Conservation (phyloP, 2,113 vertebrate genomes). For the Perca flavescens region DNA sequence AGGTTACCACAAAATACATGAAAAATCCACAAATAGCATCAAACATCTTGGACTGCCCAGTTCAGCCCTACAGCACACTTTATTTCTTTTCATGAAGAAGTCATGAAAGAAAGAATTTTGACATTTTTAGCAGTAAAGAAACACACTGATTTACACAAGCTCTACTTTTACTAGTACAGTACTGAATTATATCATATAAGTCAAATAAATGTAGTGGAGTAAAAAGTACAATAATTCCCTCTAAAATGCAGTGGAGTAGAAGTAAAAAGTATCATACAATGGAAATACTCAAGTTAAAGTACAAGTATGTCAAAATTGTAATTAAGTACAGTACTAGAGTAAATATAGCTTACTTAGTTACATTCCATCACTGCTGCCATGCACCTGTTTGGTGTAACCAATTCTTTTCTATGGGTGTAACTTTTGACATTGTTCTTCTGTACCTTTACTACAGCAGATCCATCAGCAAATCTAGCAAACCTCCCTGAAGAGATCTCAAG, state of each 20-base stretch:
- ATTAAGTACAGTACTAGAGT: too few relatives aligned
- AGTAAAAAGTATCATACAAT: too few relatives aligned
- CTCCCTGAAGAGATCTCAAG: slow-evolving; percentile 93
- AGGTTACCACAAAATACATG: background rate
- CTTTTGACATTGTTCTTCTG: background rate
- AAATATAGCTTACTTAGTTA: too few relatives aligned
- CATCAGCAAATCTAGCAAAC: slow-evolving; percentile 95
- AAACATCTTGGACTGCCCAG: background rate
- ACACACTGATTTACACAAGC: too few relatives aligned
- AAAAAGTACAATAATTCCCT: too few relatives aligned
- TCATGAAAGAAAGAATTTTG: background rate
- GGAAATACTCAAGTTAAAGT: too few relatives aligned
- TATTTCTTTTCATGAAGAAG: background rate
- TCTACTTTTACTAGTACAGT: too few relatives aligned
- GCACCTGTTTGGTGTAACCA: background rate
- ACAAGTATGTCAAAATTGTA: too few relatives aligned
- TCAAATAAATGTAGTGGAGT: too few relatives aligned
- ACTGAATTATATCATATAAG: too few relatives aligned
- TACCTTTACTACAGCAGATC: slow-evolving; percentile 95
- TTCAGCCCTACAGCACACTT: background rate
- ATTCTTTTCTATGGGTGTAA: background rate
- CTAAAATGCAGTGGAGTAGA: too few relatives aligned
- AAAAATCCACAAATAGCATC: background rate
- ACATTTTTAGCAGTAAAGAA: background rate
- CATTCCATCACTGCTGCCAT: background rate